Conservation (phyloP, 2,113 vertebrate genomes). For the Nansenia antarctica region DNA sequence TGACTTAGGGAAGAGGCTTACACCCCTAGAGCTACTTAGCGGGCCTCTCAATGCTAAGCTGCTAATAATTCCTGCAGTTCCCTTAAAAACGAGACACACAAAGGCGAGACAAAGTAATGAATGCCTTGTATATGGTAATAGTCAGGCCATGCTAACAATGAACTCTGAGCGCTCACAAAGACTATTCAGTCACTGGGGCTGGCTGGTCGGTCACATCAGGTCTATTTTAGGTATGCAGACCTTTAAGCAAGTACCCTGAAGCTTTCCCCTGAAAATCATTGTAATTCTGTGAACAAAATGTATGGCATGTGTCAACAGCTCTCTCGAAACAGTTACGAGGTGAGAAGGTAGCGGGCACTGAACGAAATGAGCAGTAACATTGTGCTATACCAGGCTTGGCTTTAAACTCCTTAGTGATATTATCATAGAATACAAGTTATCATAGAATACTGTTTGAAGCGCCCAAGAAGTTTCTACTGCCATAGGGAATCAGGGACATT, state of each 20-base stretch:
- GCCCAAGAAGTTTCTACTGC: too few species aligned
- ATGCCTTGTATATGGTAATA: slow-evolving; percentile 50
- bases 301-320: not conserved
- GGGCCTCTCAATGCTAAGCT: slow-evolving; percentile 68
- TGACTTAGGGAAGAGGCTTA: slow-evolving; percentile 68
- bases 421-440: not conserved
- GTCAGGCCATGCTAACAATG: slow-evolving; percentile 22
- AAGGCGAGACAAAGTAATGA: slow-evolving; percentile 69
- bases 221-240: slow-evolving; percentile 1
- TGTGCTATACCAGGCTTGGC: too few species aligned
- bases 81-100: slow-evolving; percentile 55
- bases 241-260: not conserved
- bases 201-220: slow-evolving; percentile 23
- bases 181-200: slow-evolving; percentile 20
- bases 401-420: not conserved
- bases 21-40: slow-evolving; percentile 66
- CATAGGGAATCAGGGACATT: not conserved
- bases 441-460: not conserved
- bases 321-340: not conserved
- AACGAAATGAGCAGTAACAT: too few species aligned
- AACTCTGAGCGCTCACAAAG: slow-evolving; percentile 26
- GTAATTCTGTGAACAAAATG: not conserved
- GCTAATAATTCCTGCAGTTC: slow-evolving; percentile 73
- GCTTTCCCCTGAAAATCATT: not conserved
- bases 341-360: not conserved